Base-by-base conservation (phyloP, 2,797 vertebrate genomes). In the Yasuhikotakia modesta region DNA sequence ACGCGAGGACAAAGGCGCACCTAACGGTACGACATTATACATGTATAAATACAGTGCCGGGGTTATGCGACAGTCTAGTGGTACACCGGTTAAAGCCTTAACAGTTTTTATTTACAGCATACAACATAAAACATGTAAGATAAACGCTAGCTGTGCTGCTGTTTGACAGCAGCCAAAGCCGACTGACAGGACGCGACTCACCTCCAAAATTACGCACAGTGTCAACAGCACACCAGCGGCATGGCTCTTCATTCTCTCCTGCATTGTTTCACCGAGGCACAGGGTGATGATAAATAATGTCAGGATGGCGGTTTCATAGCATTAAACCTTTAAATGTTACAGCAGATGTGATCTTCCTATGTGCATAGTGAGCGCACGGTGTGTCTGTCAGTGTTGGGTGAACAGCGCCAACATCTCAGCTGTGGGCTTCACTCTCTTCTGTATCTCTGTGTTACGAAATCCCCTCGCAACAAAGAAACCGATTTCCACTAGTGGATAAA, bases 151-250 rank as follows among this genome's bases (percentile, higher is more conserved):
- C 48, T 13, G 67, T 11, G 24, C 22, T 39, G 35, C 50, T 76
- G 63, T 53, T 21, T 76, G 24, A 57, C n/a, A n/a, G n/a, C 58
- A 43, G 39, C 39, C 39, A 43, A 43, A 2, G 39, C 39, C 39
- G 39, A 43, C 8, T 43, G 22, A n/a, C 70, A 22, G 35, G 63
- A 71, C 57, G 66, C 53, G 55, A 79, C 84, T 86, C 83, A 86
- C 85, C 85, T 86, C 83, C 43, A 81, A 50, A 65, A 85, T 64
- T 43, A 79, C 69, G 73, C 85, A 82, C 8, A 85, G 69, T 55
- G 68, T 73, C 70, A 86, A 82, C 65, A 83, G 24, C 72, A 80
- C 78, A n/a, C 81, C 39, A 66, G 76, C 63, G 73, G 79, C 68
- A 55, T 53, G 65, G 63, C 78, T 72, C 77, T 76, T 80, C 85